These are phyloP conservation scores for Thunnus maccoyii DNA, from an alignment of 2,113 vertebrate species.

Conservation along the genomic window DNA sequence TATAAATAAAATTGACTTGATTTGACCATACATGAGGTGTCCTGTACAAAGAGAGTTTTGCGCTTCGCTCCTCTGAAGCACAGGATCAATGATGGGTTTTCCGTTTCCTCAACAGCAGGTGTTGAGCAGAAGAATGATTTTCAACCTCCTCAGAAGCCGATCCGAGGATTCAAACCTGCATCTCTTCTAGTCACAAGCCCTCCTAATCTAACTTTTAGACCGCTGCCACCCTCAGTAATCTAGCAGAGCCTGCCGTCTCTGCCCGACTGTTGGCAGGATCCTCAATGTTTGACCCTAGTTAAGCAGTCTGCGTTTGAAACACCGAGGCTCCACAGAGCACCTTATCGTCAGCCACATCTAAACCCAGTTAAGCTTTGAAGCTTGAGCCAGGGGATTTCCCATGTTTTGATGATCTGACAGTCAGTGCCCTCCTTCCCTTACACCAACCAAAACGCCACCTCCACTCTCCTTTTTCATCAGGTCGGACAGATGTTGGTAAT, in stretches of 20 bases:
- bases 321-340: conserved; percentile 12
- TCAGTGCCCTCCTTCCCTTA: conserved; percentile 50
- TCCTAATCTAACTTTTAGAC: conserved; percentile 1
- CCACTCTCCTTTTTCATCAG: conserved; percentile 42
- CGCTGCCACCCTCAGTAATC: conserved; percentile 13
- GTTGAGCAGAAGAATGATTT: conserved; percentile 11
- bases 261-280: conserved; percentile 31
- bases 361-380: conserved; percentile 75
- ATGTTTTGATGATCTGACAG: conserved; percentile 70
- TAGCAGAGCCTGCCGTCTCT: conserved; percentile 8
- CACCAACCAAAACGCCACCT: conserved; percentile 19
- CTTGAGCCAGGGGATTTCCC: conserved; percentile 75
- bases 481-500: conserved; percentile 75
- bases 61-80: background rate
- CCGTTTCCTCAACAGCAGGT: background rate
- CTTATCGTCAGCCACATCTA: conserved; percentile 70
- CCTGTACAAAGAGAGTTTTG: background rate
- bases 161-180: conserved; percentile 10
- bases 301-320: conserved; percentile 51
- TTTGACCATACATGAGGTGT: background rate
- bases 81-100: background rate
- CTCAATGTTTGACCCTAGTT: conserved; percentile 43
- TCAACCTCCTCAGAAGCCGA: background rate
- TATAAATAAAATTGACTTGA: background rate
- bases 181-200: conserved; percentile 25